phyloP scores from a whole-genome alignment of 1,140 invertebrate species.

The Trichonephila clavata region DNA sequence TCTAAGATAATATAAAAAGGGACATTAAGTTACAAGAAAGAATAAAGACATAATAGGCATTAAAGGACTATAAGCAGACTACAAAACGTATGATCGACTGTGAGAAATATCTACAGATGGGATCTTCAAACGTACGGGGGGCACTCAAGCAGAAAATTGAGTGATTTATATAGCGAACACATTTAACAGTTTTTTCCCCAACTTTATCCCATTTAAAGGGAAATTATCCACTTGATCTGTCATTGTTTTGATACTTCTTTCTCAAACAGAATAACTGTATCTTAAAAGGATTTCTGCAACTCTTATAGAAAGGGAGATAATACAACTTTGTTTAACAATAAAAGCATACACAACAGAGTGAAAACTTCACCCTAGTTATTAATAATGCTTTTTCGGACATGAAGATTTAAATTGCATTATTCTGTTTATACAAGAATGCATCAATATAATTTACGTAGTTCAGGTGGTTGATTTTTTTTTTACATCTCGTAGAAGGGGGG shows the following conservation, averaged over 20 bases:
- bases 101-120: neutral
- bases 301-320: neutral
- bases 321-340: too few species aligned
- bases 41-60: neutral
- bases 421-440: too few species aligned
- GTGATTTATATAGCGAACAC: neutral
- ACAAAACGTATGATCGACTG: neutral
- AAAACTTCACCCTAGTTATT: too few species aligned
- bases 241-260: neutral
- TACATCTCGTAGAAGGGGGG: too few species aligned
- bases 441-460: too few species aligned
- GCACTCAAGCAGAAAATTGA: neutral
- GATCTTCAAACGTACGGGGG: neutral
- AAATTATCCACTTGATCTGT: neutral
- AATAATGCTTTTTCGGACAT: too few species aligned
- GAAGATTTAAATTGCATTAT: too few species aligned
- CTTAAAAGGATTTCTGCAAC: neutral
- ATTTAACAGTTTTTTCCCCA: neutral
- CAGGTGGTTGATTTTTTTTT: too few species aligned
- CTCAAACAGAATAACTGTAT: neutral
- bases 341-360: too few species aligned
- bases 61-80: neutral
- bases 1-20: neutral
- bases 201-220: neutral
- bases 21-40: neutral